A percentile compares a stretch with the other conserved stretches of the same genome.
Conservation (phyloP, 2,797 vertebrate species). For the Amblyraja radiata region DNA sequence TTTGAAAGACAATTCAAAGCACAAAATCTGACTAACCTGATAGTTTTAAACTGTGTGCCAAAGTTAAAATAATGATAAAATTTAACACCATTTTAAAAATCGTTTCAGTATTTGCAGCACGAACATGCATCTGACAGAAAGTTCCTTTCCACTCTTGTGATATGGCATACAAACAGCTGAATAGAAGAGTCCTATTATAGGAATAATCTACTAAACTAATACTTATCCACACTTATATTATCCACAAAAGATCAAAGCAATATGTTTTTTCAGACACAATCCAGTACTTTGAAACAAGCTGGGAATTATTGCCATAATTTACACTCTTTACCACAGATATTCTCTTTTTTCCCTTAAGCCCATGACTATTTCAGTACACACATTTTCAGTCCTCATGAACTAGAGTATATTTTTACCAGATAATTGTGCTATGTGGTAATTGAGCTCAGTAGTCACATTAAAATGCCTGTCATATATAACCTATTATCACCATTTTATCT, state of each 20-base stretch:
- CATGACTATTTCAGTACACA: neutral
- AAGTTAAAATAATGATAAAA: neutral
- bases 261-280: neutral
- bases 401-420: neutral
- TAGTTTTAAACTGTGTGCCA: neutral
- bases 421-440: neutral
- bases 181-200: neutral
- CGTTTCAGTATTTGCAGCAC: neutral
- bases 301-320: neutral
- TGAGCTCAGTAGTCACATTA: neutral
- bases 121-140: neutral
- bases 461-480: neutral
- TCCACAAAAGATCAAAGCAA: neutral
- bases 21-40: neutral
- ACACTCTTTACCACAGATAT: neutral
- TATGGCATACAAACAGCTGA: neutral
- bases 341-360: neutral
- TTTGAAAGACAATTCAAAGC: neutral
- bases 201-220: neutral
- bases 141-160: neutral
- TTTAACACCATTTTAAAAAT: neutral
- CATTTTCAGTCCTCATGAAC: neutral
- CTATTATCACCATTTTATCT: neutral
- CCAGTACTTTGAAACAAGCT: neutral
- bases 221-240: neutral